These are phyloP conservation scores for Globodera ellingtonae DNA, from an alignment of 1,140 invertebrate species.

Conservation along the genomic window DNA sequence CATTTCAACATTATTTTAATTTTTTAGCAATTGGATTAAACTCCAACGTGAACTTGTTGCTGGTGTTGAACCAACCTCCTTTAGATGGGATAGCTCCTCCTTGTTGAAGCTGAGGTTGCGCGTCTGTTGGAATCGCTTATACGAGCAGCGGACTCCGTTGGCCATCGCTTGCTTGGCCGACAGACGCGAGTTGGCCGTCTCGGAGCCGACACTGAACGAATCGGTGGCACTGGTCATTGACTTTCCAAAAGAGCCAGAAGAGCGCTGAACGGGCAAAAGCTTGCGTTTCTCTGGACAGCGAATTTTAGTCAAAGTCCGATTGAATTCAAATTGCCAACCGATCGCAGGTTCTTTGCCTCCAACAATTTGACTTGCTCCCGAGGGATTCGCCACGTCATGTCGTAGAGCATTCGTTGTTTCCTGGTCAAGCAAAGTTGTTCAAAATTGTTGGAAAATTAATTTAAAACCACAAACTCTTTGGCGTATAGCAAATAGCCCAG, in stretches of 20 bases:
- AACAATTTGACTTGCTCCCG: constrained; percentile 58
- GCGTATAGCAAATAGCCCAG: constrained; percentile 61
- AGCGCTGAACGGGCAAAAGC: not conserved
- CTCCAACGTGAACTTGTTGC: not conserved
- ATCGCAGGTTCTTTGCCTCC: constrained; percentile 15
- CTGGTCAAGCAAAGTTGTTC: constrained; percentile 38
- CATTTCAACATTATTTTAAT: not conserved
- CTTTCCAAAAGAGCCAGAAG: constrained; percentile 40
- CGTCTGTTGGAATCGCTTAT: constrained; percentile 59
- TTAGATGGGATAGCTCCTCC: constrained; percentile 53
- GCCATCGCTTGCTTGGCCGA: constrained; percentile 54
- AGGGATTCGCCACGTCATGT: constrained; percentile 64
- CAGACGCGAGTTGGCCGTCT: constrained; percentile 45
- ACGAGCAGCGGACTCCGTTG: constrained; percentile 58
- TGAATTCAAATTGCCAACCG: not conserved
- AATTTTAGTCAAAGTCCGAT: not conserved
- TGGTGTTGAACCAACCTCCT: constrained; percentile 44
- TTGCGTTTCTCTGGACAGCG: not conserved
- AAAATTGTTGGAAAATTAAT: too few relatives aligned
- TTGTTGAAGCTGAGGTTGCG: constrained; percentile 63
- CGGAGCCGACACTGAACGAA: constrained; percentile 36
- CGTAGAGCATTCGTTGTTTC: constrained; percentile 60
- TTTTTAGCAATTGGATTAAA: not conserved
- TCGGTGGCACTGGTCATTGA: constrained; percentile 48
- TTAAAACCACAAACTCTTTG: constrained; percentile 55